Conservation (phyloP, 1,140 invertebrate species). For the Lepidotrigona ventralis region DNA sequence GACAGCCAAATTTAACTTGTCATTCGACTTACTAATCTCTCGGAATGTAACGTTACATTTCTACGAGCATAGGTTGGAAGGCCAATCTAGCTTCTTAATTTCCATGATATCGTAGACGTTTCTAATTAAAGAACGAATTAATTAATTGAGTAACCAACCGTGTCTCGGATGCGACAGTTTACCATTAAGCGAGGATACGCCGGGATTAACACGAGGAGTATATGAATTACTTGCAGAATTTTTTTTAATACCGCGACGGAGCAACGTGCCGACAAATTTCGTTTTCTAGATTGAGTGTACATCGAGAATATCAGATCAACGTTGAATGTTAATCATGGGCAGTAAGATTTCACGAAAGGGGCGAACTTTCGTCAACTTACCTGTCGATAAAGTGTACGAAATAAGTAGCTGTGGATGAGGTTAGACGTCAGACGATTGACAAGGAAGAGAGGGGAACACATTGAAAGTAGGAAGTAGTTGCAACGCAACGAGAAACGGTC, state of each 20-base stretch:
- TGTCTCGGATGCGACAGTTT: neutral
- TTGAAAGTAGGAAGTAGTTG: conserved; percentile 13
- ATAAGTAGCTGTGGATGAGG: neutral
- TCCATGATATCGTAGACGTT: neutral
- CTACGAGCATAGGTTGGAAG: too few species aligned
- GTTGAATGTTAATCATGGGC: too few species aligned
- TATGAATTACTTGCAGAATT: neutral
- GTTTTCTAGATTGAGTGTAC: too few species aligned
- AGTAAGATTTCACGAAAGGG: too few species aligned
- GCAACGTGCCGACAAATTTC: too few species aligned
- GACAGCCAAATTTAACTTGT: neutral
- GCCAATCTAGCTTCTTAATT: neutral
- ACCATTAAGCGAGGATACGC: neutral
- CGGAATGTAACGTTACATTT: neutral
- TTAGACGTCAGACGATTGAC: conserved; percentile 6
- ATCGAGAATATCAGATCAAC: too few species aligned
- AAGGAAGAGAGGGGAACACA: neutral
- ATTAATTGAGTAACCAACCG: neutral
- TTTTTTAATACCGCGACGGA: too few species aligned
- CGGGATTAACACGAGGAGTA: neutral
- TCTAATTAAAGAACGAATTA: neutral
- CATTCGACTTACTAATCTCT: neutral
- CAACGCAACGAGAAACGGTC: neutral
- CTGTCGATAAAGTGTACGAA: too few species aligned
- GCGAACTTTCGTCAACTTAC: too few species aligned